Conservation (phyloP, 1,140 invertebrate genomes). For the Marisa cornuarietis region DNA sequence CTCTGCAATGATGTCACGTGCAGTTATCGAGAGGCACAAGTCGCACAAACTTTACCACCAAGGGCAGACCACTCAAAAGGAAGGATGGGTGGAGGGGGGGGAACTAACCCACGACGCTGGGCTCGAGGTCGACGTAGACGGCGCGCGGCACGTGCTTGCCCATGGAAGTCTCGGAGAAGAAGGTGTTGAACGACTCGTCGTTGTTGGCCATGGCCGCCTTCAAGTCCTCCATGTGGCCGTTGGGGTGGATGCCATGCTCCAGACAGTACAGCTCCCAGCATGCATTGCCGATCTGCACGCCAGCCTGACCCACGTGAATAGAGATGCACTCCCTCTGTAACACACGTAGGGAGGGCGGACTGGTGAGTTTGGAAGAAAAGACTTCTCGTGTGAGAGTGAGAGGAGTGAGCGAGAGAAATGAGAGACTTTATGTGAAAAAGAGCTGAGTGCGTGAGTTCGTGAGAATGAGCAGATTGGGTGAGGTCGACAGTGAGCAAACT, state of each 20-base stretch:
- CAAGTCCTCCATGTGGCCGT: conserved; percentile 72
- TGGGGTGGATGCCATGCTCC: conserved; percentile 88
- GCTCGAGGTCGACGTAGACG: conserved; percentile 86
- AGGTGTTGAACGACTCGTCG: conserved; percentile 67
- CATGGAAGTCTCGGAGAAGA: conserved; percentile 73
- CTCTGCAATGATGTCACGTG: no score
- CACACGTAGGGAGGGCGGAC: neutral
- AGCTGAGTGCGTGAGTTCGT: no score
- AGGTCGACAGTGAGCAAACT: no score
- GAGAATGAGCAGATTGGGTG: no score
- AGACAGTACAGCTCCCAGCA: conserved; percentile 79
- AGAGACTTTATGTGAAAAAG: no score
- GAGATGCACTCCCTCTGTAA: conserved; percentile 55
- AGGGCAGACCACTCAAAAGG: no score
- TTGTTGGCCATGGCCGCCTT: conserved; percentile 67
- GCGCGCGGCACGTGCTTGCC: conserved; percentile 88
- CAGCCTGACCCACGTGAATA: conserved; percentile 74
- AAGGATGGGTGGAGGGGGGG: no score
- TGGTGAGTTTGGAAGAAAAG: no score
- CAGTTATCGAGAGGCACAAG: no score
- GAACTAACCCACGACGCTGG: conserved; percentile 82
- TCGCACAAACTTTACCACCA: no score
- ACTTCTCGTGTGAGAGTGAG: no score
- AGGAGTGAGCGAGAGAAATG: no score
- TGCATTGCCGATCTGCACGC: conserved; percentile 89